Conservation (phyloP, 2,888 invertebrate genomes). For the Lasioglossum lativentre region DNA sequence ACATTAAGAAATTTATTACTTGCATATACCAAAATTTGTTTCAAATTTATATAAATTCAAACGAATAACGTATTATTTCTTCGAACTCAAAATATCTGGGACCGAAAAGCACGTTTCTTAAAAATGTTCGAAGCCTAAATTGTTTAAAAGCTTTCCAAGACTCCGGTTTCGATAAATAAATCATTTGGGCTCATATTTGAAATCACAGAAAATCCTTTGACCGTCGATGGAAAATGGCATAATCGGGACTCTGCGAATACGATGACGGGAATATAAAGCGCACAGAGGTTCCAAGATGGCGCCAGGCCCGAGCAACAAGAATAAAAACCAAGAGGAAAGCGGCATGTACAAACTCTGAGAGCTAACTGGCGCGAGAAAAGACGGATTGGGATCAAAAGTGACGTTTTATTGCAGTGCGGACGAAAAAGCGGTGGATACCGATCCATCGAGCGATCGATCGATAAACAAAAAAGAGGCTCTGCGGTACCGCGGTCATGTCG, state of each 20-base stretch:
- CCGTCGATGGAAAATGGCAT: conserved; percentile 19
- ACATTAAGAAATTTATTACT: neutral
- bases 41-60: too few relatives aligned
- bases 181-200: neutral
- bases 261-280: neutral
- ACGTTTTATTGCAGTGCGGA: conserved; percentile 8
- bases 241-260: conserved; percentile 57
- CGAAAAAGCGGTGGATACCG: conserved; percentile 31
- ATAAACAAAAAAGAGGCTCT: conserved; percentile 19
- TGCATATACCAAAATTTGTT: too few relatives aligned
- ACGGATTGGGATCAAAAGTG: conserved; percentile 37
- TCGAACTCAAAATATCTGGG: too few relatives aligned
- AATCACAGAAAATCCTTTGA: neutral
- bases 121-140: neutral
- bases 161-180: neutral
- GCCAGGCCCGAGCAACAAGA: conserved; percentile 3
- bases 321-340: neutral
- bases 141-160: neutral
- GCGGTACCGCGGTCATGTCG: neutral
- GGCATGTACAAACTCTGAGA: conserved; percentile 25
- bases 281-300: neutral
- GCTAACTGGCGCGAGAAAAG: conserved; percentile 27
- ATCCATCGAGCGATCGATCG: conserved; percentile 32
- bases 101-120: neutral
- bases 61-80: too few relatives aligned